These are phyloP conservation scores for Neomorphus geoffroyi DNA, from an alignment of 2,797 vertebrate species.

Conservation along the genomic window DNA sequence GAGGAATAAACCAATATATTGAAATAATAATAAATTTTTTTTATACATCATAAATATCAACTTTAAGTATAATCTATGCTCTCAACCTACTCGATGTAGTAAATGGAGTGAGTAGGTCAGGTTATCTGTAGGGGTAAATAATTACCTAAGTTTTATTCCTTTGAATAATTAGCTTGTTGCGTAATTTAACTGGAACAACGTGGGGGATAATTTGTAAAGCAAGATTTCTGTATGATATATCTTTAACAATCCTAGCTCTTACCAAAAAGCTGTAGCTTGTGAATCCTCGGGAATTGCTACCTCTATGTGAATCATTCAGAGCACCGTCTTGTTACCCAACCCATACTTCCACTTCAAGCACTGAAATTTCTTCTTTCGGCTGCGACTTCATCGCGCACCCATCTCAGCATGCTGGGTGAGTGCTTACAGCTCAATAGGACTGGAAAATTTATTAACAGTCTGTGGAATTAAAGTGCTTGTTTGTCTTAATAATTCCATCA, in stretches of 20 bases:
- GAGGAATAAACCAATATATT: background rate
- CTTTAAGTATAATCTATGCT: background rate
- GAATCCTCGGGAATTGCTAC: background rate
- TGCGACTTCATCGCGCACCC: rapidly evolving
- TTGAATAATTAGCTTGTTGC: background rate
- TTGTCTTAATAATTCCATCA: background rate
- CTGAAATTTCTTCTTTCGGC: background rate
- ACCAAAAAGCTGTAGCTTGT: background rate
- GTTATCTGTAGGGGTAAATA: background rate
- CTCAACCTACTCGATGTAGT: background rate
- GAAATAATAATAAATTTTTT: background rate
- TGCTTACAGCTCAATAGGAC: background rate
- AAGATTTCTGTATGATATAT: background rate
- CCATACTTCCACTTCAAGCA: background rate
- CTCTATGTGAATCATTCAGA: background rate
- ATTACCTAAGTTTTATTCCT: background rate
- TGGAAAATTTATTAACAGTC: background rate
- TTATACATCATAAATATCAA: background rate
- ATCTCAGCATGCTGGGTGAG: background rate
- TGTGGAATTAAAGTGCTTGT: background rate
- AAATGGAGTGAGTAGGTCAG: background rate
- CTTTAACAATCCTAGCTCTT: background rate
- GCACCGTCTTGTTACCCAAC: background rate
- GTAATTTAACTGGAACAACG: background rate
- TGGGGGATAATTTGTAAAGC: background rate